phyloP scores from a whole-genome alignment of 2,888 invertebrate species.

The Lasius fuliginosus region DNA sequence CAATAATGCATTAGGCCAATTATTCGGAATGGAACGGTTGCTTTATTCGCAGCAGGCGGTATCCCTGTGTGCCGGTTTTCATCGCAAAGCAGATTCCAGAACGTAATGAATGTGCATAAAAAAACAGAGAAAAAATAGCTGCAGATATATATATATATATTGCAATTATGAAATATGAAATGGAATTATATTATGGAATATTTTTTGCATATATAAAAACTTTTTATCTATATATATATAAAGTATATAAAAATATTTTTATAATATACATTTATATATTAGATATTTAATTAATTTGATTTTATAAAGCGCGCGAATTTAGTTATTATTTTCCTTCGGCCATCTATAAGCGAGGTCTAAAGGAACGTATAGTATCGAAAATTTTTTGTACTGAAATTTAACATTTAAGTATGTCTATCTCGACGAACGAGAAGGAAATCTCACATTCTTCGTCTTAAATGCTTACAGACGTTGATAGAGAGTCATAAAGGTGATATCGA shows the following conservation, averaged over 20 bases:
- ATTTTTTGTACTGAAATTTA: neutral
- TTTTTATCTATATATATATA: neutral
- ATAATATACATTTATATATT: neutral
- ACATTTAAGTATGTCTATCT: neutral
- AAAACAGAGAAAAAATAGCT: neutral
- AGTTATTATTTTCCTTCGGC: neutral
- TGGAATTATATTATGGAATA: neutral
- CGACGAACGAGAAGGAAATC: neutral
- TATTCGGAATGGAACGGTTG: slow-evolving; percentile 20
- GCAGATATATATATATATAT: no score
- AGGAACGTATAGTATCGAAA: neutral
- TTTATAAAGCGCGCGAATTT: neutral
- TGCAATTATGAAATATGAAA: neutral
- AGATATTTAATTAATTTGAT: neutral
- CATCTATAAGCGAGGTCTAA: neutral
- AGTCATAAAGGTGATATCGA: neutral
- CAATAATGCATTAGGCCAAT: slow-evolving; percentile 39
- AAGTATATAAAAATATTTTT: neutral
- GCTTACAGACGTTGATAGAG: neutral
- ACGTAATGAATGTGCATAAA: neutral
- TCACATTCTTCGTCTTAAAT: slow-evolving; percentile 1
- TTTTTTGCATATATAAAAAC: neutral
- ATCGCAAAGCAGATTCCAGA: neutral
- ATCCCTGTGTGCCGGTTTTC: neutral
- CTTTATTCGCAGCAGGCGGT: slow-evolving; percentile 3